Evolutionary conservation across 1,140 invertebrate species (phyloP).

Genomic region (Drosophila nasuta): DNA sequence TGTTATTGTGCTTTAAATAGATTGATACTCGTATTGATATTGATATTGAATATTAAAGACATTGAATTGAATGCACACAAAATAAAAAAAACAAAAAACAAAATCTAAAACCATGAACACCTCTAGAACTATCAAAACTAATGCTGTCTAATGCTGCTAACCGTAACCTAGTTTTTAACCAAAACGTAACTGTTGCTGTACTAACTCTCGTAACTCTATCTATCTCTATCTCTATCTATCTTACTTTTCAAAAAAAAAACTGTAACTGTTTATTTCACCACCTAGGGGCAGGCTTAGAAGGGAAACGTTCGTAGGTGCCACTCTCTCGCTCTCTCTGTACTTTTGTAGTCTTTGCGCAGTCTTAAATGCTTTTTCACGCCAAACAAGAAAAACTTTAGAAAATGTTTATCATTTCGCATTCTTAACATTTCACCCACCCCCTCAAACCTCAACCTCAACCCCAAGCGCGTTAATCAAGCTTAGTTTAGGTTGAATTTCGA

Average conservation of each 20-base stretch:
- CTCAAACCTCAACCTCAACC: constrained; percentile 2
- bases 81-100: not conserved
- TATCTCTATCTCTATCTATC: constrained; percentile 23
- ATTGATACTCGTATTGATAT: constrained; percentile 33
- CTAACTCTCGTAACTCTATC: constrained; percentile 14
- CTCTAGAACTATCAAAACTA: constrained; percentile 31
- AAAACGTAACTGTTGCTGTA: constrained; percentile 27
- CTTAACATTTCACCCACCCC: not conserved
- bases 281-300: constrained; percentile 25
- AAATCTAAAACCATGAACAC: constrained; percentile 10
- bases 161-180: constrained; percentile 21
- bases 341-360: constrained; percentile 22
- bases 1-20: constrained; percentile 74
- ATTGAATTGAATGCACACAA: constrained; percentile 46
- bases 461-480: constrained; percentile 13
- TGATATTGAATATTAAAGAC: constrained; percentile 14
- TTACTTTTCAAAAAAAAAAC: too few species aligned
- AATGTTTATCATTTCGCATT: constrained; percentile 22
- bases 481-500: not conserved
- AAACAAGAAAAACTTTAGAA: not conserved
- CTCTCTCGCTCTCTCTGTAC: not conserved
- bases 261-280: constrained; percentile 9
- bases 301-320: constrained; percentile 10
- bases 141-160: constrained; percentile 38
- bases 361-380: constrained; percentile 17